Evolutionary conservation across 2,888 invertebrate genomes (phyloP).

Genomic region (Temnothorax unifasciatus): DNA sequence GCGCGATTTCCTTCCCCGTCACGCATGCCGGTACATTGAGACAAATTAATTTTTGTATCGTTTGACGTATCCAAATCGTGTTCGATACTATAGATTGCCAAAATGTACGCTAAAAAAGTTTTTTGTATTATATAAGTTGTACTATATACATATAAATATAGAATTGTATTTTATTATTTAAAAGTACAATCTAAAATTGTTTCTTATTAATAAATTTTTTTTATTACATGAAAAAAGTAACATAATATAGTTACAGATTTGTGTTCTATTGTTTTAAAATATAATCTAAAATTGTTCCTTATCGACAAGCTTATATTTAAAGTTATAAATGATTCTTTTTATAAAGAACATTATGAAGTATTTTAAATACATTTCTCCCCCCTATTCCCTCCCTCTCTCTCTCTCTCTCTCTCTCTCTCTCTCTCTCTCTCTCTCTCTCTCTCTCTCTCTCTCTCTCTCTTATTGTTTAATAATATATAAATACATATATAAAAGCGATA

Average conservation of each 20-base stretch:
- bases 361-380: not conserved
- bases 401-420: no score
- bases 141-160: not conserved
- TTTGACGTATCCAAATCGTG: not conserved
- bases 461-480: not conserved
- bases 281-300: not conserved
- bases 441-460: not conserved
- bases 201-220: not conserved
- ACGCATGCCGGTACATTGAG: no score
- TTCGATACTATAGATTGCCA: not conserved
- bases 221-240: not conserved
- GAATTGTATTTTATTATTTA: constrained; percentile 1
- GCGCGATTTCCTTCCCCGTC: not conserved
- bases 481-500: not conserved
- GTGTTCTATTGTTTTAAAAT: not conserved
- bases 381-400: not conserved
- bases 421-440: not conserved
- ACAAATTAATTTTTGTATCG: not conserved
- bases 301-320: not conserved
- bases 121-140: not conserved
- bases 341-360: not conserved
- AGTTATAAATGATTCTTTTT: not conserved
- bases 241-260: not conserved
- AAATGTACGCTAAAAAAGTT: not conserved
- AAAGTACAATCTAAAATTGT: not conserved